Conservation (phyloP, 2,888 invertebrate genomes). For the Didymodactylos carnosus region DNA sequence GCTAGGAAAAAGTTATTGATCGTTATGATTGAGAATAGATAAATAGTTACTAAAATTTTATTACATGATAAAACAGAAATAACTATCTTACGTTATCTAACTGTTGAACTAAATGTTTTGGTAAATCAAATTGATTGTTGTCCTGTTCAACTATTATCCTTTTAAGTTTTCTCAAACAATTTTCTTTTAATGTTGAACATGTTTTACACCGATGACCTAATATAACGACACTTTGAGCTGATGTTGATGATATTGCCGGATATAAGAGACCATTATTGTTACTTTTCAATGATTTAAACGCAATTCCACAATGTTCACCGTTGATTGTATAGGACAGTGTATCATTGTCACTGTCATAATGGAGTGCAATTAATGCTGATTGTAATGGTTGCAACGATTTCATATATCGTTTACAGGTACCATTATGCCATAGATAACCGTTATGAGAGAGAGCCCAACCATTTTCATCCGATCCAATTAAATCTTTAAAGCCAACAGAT, state of each 20-base stretch:
- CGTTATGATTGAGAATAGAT: neutral
- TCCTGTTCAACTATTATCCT: no score
- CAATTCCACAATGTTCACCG: neutral
- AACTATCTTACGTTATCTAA: no score
- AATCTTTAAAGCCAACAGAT: constrained; percentile 43
- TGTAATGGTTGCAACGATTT: neutral
- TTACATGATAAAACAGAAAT: no score
- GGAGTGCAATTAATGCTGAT: neutral
- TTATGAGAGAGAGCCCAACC: constrained; percentile 56
- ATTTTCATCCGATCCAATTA: constrained; percentile 48
- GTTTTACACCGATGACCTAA: neutral
- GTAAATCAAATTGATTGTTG: no score
- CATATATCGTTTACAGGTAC: constrained; percentile 42
- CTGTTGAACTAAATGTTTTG: no score
- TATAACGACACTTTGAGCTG: neutral
- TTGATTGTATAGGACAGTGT: neutral
- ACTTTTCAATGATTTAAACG: neutral
- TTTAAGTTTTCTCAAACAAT: neutral
- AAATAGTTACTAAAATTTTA: no score
- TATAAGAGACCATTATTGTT: neutral
- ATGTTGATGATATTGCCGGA: neutral
- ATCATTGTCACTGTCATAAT: neutral
- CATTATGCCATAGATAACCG: constrained; percentile 49
- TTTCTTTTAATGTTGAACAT: neutral
- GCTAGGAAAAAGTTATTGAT: neutral